Conservation (phyloP, 2,113 vertebrate genomes). For the Urocolius indicus region DNA sequence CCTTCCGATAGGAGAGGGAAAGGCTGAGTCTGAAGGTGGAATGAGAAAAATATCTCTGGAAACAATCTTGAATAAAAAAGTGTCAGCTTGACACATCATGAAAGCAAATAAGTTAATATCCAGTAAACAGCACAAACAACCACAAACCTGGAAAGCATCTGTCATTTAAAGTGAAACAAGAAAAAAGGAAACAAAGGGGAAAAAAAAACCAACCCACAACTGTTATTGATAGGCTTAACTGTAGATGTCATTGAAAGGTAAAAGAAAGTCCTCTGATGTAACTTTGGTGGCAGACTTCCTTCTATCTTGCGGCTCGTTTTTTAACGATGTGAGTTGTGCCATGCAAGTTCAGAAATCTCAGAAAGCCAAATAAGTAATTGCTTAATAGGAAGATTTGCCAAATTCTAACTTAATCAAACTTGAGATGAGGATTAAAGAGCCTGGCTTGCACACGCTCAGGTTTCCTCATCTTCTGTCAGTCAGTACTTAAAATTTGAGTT, state of each 20-base stretch:
- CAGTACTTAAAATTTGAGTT: not conserved
- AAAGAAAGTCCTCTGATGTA: not conserved
- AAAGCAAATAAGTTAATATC: not conserved
- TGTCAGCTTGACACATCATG: not conserved
- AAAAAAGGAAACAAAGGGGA: not conserved
- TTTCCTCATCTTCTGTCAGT: not conserved
- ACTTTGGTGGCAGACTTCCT: not conserved
- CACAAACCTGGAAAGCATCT: not conserved
- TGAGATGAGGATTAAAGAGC: not conserved
- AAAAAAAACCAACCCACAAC: not conserved
- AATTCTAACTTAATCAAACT: not conserved
- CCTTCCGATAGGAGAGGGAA: not conserved
- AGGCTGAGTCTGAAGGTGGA: not conserved
- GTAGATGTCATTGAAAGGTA: not conserved
- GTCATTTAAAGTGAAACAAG: not conserved
- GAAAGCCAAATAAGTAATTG: not conserved
- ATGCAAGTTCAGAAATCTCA: not conserved
- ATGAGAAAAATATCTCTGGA: not conserved
- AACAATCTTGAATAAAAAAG: not conserved
- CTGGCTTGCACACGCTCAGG: not conserved
- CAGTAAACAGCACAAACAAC: not conserved
- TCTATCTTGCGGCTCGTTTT: not conserved
- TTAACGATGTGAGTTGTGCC: not conserved
- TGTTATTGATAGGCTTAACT: not conserved
- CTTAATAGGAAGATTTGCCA: not conserved